phyloP scores from a whole-genome alignment of 2,797 vertebrate genomes.

The Tragopan temminckii region DNA sequence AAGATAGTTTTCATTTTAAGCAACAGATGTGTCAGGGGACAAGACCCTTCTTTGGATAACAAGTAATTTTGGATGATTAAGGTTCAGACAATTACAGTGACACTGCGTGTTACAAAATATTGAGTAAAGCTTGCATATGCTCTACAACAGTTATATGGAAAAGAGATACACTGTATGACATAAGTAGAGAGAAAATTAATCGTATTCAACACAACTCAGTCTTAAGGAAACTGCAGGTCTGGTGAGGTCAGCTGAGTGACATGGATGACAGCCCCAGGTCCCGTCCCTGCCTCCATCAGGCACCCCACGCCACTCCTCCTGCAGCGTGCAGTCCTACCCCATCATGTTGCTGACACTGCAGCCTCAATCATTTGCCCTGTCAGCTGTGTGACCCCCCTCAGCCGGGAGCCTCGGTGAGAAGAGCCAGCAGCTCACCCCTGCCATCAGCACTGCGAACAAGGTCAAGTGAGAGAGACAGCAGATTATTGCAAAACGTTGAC shows the following conservation, averaged over 20 bases:
- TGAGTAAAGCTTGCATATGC: background rate
- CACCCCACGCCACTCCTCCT: background rate
- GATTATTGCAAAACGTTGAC: constrained; percentile 48
- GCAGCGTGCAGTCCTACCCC: background rate
- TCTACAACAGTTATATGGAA: background rate
- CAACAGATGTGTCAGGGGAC: background rate
- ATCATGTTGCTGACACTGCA: constrained; percentile 62
- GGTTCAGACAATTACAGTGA: background rate
- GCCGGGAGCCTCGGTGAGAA: background rate
- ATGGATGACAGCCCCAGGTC: background rate
- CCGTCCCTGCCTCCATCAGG: background rate
- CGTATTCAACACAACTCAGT: constrained; percentile 24
- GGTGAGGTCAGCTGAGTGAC: constrained; percentile 46
- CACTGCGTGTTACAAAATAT: background rate
- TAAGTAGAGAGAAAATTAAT: background rate
- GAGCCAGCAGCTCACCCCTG: constrained; percentile 26
- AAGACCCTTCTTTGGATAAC: background rate
- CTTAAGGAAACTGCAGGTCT: constrained; percentile 21
- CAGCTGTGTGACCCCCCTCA: constrained; percentile 59
- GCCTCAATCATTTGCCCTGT: constrained; percentile 70
- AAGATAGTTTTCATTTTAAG: background rate
- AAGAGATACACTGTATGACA: background rate
- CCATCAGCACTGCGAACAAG: background rate
- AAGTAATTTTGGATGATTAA: background rate
- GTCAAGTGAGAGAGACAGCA: constrained; percentile 49